Conservation (phyloP, 2,888 invertebrate species). For the Diarsia dahlii region DNA sequence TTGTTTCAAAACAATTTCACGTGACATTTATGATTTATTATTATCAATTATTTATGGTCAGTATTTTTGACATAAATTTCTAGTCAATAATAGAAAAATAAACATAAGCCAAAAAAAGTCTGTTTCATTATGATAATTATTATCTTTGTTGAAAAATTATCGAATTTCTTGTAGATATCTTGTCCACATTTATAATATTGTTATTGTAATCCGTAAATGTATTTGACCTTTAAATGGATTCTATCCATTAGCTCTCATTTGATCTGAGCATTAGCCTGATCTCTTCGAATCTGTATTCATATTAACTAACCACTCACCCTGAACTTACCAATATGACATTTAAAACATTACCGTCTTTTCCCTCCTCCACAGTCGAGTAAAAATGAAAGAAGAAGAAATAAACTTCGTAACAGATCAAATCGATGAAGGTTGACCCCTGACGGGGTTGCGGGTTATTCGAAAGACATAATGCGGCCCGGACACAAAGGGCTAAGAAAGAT, state of each 20-base stretch:
- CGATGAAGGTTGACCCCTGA: too few species aligned
- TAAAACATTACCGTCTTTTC: background rate
- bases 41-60: background rate
- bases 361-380: background rate
- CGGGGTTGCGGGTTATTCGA: too few species aligned
- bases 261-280: background rate
- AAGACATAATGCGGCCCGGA: too few species aligned
- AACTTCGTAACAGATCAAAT: background rate
- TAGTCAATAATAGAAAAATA: background rate
- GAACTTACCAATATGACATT: background rate
- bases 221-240: slow-evolving; percentile 6
- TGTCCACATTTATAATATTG: background rate
- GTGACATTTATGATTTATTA: background rate
- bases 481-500: too few species aligned
- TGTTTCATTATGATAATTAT: background rate
- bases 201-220: slow-evolving; percentile 13
- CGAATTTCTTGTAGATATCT: background rate
- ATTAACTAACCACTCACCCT: background rate
- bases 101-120: background rate
- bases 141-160: too few species aligned
- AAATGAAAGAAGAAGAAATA: background rate
- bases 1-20: background rate
- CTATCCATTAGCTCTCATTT: too few species aligned
- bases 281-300: background rate
- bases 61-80: background rate